Base-by-base conservation (phyloP, 2,113 vertebrate genomes). In the Sprattus sprattus region DNA sequence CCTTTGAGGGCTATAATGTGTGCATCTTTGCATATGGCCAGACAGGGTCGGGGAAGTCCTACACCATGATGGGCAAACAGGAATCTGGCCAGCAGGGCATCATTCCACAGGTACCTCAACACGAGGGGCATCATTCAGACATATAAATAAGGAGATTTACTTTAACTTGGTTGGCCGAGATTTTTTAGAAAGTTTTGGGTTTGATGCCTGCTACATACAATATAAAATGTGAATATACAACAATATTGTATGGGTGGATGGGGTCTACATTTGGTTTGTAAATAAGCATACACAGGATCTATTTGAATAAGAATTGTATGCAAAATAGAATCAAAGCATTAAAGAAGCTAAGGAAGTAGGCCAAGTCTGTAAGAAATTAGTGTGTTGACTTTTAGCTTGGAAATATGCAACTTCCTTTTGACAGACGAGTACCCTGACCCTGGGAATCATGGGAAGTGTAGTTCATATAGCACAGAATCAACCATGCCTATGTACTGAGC, bases 1-100 rank as follows among this genome's bases (percentile, higher is more conserved):
- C 97, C 47, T 97, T 97, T 0, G 96, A 98, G 90, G 97, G 97
- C 54, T 97, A 97, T 92, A 97, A 97, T 0, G 96, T 97, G 85
- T 97, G 97, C 88, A 97, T 98, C 45, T 97, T 98, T 78, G 97
- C 97, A 0, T 98, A 98, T 0, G 97, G 97, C 1, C 97, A 98
- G 93, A 98, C 97, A 0, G 97, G 97, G 0, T 96, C 92, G 0
- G 97, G 97, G 0, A 98, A 98, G 88, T 97, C 97, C 82, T 98
- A 97, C 92, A 98, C 97, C 64, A 98, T 98, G 97, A 97, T 97
- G 97, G 97, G 97, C 18, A 95, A 94, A 80, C 97, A 97, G 90
- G 97, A 97, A 84, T 88, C 94, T 0, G 95, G 93, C 0, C 96
- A 97, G 90, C 96, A 97, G 71, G 97, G 97, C 9, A 97, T 98